Evolutionary conservation across 92 coral and sea anemone genomes (phyloP).

Genomic region (Phenganax subtilis): DNA sequence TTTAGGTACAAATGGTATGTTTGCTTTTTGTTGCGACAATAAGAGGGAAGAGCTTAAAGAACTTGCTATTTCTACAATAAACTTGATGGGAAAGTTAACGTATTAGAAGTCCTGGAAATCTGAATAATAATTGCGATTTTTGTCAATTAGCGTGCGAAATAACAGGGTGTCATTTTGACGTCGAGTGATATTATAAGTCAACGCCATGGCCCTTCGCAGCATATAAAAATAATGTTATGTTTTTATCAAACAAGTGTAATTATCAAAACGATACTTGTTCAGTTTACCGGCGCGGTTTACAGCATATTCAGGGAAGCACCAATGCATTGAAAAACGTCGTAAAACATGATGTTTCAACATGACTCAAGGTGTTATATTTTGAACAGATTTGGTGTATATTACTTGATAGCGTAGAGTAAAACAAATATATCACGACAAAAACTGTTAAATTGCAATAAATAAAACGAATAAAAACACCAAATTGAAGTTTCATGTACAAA

Average conservation of each 20-base stretch:
- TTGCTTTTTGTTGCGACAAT: not conserved
- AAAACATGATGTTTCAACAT: not conserved
- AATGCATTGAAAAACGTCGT: conserved; percentile 3
- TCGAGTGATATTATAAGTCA: conserved; percentile 3
- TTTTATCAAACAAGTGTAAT: conserved; percentile 36
- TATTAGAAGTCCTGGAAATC: not conserved
- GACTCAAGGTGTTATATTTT: not conserved
- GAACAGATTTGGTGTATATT: not conserved
- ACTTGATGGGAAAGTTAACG: not conserved
- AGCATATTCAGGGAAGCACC: conserved; percentile 14
- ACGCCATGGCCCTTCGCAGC: not conserved
- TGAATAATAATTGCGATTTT: not conserved
- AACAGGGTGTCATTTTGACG: conserved; percentile 5
- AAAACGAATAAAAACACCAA: not conserved
- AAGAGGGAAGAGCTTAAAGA: not conserved
- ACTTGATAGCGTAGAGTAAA: not conserved
- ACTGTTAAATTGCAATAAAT: not conserved
- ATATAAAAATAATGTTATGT: not conserved
- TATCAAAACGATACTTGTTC: conserved; percentile 3
- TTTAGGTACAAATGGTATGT: not conserved
- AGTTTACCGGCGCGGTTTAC: not conserved
- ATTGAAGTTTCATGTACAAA: not conserved
- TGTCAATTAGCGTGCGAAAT: conserved; percentile 10
- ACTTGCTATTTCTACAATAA: not conserved
- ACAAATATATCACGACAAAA: not conserved